Evolutionary conservation across 2,888 invertebrate genomes (phyloP), one percentile per base, ranked within the genome.

Genomic region (Serripes groenlandicus): DNA sequence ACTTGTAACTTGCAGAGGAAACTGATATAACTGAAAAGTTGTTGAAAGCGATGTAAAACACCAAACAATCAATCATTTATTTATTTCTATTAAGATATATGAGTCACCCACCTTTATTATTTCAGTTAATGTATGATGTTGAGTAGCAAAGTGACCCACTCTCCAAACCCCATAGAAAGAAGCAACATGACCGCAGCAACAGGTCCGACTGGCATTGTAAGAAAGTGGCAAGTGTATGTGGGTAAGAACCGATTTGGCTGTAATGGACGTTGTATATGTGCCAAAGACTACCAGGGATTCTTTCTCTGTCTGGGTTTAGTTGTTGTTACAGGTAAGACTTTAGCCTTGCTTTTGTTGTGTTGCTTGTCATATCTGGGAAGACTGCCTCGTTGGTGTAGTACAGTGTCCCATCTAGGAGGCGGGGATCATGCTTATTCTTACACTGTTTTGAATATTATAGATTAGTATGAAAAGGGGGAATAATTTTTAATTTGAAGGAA

Each of bases 161-260:
- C 84, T n/a, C 66, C 77, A 30, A 34, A 64, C 23, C 18, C 42
- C 32, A 15, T 11, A 28, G 42, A 62, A 7, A 2, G 26, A 2
- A 56, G 30, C 56, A 72, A 34, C n/a, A 78, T 54, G 34, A n/a
- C n/a, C n/a, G 34, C 35, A 60, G 72, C 37, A 15, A 18, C 30
- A 23, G 68, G 30, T 7, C 66, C 35, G 35, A 56, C 28, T 18
- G 69, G 34, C 28, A 71, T 68, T n/a, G 66, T 76, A n/a, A 68
- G 84, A 56, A 86, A 84, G 42, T 86, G 86, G 86, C 76, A 79
- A 62, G 75, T 82, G 15, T 82, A 72, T 56, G 82, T 84, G 5
- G 81, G 84, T 3, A 82, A 78, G 32, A 86, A 84, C 78, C 80
- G 73, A 68, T 86, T 82, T 70, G 80, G 72, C 35, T 86, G 86